These are phyloP conservation scores for Apis cerana DNA, from an alignment of 1,140 invertebrate species.

Conservation along the genomic window DNA sequence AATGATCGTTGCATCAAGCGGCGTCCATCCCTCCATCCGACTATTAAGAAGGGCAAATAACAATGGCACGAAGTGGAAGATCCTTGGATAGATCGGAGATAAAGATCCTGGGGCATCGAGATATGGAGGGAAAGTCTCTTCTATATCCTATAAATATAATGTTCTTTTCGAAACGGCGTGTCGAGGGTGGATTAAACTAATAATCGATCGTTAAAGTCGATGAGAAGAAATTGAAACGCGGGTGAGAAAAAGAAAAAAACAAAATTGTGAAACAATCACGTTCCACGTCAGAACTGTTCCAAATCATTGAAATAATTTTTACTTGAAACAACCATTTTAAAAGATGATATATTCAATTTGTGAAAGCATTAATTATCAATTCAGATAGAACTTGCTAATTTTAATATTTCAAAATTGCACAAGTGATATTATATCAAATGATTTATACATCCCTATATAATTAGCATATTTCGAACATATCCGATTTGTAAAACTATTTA, in stretches of 20 bases:
- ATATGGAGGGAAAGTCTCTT: background rate
- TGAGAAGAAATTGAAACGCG: background rate
- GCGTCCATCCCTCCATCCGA: background rate
- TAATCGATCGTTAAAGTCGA: background rate
- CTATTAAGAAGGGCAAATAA: conserved; percentile 6
- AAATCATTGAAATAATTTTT: too few species aligned
- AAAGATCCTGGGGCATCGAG: background rate
- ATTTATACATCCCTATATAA: too few species aligned
- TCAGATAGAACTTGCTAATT: too few species aligned
- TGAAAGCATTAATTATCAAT: too few species aligned
- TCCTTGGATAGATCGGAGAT: background rate
- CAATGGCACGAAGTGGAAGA: conserved; percentile 8
- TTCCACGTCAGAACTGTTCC: too few species aligned
- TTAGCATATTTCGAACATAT: too few species aligned
- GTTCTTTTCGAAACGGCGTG: background rate
- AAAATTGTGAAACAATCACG: background rate
- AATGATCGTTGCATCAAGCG: conserved; percentile 13
- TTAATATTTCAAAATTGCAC: too few species aligned
- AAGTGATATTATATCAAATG: too few species aligned
- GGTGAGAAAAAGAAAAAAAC: background rate
- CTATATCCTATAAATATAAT: background rate
- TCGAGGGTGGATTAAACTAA: background rate
- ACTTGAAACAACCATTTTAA: too few species aligned
- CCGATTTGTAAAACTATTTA: too few species aligned
- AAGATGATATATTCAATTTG: too few species aligned